Conservation (phyloP, 2,797 vertebrate species). For the Semaprochilodus insignis region DNA sequence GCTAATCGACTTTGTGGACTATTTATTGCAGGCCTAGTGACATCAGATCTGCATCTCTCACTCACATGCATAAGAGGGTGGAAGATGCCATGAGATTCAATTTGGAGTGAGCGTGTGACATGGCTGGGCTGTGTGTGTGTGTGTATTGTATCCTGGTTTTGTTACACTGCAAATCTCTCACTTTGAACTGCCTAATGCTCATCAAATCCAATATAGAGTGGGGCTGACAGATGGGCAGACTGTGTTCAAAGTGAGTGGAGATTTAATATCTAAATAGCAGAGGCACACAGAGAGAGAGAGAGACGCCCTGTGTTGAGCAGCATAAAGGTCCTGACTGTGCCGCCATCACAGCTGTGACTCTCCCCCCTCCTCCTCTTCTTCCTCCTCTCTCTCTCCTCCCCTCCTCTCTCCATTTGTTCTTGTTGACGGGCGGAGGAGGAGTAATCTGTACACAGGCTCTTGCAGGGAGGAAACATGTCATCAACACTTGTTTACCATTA, state of each 20-base stretch:
- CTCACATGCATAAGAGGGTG: constrained; percentile 24
- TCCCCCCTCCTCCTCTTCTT: constrained; percentile 52
- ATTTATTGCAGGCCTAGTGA: constrained; percentile 23
- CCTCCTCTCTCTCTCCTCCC: constrained; percentile 38
- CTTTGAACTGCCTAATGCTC: constrained; percentile 79
- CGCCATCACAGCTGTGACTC: constrained; percentile 81
- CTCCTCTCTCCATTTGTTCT: constrained; percentile 67
- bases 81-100: constrained; percentile 38
- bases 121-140: constrained; percentile 1
- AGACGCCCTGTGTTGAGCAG: constrained; percentile 69
- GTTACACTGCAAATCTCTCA: constrained; percentile 74
- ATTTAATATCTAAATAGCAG: constrained; percentile 84
- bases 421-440: constrained; percentile 67
- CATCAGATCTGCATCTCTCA: constrained; percentile 52
- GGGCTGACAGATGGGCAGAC: constrained; percentile 82
- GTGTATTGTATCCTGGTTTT: constrained; percentile 55
- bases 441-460: constrained; percentile 62
- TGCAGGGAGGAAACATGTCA: constrained; percentile 69
- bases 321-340: constrained; percentile 77
- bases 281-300: constrained; percentile 70
- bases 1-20: not conserved
- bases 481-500: constrained; percentile 77
- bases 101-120: constrained; percentile 3
- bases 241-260: constrained; percentile 80
- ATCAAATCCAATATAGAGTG: constrained; percentile 79